Evolutionary conservation across 2,797 vertebrate genomes (phyloP).

Genomic region (Phrynocephalus guinanensis): DNA sequence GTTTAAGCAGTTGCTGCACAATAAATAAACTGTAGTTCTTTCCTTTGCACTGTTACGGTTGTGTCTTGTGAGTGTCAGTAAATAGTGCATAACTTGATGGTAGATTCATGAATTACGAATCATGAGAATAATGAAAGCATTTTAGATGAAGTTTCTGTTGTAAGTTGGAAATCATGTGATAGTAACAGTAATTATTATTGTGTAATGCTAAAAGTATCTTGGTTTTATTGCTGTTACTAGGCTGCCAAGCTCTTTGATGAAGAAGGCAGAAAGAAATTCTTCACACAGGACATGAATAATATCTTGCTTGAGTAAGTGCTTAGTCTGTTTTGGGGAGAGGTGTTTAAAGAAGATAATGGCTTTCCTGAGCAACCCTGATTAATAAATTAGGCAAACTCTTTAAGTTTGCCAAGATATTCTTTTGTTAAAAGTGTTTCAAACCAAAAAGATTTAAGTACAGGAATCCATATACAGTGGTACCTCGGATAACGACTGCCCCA

Average conservation of each 20-base stretch:
- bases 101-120: neutral
- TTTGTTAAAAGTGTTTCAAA: neutral
- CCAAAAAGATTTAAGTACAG: neutral
- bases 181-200: too few species aligned
- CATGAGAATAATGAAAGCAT: neutral
- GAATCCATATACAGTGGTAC: neutral
- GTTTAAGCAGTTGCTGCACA: neutral
- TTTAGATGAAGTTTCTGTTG: constrained; percentile 18
- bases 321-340: constrained; percentile 32
- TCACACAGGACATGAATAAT: constrained; percentile 99
- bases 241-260: constrained; percentile 95
- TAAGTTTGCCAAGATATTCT: neutral
- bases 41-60: neutral
- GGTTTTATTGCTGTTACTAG: constrained; percentile 76
- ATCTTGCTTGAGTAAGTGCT: constrained; percentile 96
- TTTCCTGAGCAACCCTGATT: neutral
- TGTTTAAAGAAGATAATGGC: constrained; percentile 30
- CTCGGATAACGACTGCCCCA: too few species aligned
- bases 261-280: constrained; percentile 99
- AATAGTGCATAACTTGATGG: constrained; percentile 1
- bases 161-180: too few species aligned
- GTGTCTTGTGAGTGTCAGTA: neutral
- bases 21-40: neutral
- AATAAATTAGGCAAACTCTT: neutral
- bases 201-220: constrained; percentile 24